Conservation (phyloP, 2,888 invertebrate genomes). For the Harpalus rubripes region DNA sequence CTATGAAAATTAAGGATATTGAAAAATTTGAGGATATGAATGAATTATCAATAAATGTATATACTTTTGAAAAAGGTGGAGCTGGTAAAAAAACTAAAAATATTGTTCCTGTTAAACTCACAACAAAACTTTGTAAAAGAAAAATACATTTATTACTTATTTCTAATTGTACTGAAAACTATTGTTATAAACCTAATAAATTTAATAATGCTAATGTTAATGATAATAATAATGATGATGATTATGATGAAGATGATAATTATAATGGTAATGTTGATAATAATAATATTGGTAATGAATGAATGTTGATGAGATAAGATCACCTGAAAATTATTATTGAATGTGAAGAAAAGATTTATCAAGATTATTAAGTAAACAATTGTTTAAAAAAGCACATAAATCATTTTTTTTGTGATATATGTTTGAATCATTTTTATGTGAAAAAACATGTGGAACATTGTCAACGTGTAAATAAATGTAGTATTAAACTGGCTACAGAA, state of each 20-base stretch:
- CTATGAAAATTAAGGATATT: constrained; percentile 66
- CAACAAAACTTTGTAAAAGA: constrained; percentile 23
- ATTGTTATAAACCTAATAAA: not conserved
- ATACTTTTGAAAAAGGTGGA: constrained; percentile 62
- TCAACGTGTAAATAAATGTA: constrained; percentile 41
- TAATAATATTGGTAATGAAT: not conserved
- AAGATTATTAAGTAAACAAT: constrained; percentile 56
- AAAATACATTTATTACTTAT: constrained; percentile 43
- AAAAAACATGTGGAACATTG: constrained; percentile 60
- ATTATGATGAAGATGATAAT: not conserved
- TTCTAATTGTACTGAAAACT: not conserved
- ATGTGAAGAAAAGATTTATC: not conserved
- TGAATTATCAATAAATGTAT: constrained; percentile 68
- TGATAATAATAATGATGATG: not conserved
- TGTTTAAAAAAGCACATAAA: constrained; percentile 16
- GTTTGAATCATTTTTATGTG: constrained; percentile 65
- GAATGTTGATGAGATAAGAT: not conserved
- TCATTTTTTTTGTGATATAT: constrained; percentile 63
- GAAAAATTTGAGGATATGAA: constrained; percentile 17
- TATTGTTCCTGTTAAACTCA: constrained; percentile 62
- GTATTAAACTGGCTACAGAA: constrained; percentile 23
- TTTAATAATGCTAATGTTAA: not conserved
- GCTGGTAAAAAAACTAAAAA: constrained; percentile 27
- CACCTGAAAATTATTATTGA: not conserved
- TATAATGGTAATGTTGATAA: not conserved